Percentiles rank a stretch among this genome's conserved stretches.
These are phyloP conservation scores for Cryptocephalus primarius DNA, from an alignment of 2,888 invertebrate species.

Conservation along the genomic window DNA sequence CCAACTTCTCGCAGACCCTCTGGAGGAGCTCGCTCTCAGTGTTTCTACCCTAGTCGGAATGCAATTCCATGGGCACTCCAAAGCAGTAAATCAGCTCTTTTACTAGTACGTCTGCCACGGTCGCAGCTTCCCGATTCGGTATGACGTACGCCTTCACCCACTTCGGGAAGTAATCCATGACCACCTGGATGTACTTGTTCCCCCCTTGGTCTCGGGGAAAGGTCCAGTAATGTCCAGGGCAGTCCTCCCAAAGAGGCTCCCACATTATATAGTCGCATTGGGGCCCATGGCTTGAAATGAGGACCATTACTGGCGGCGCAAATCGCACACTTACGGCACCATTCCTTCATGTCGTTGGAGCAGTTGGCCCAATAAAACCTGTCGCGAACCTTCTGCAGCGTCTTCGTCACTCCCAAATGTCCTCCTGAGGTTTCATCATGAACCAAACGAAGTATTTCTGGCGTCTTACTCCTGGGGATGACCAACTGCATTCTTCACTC, in stretches of 20 bases:
- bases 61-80: slow-evolving; percentile 11
- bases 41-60: slow-evolving; percentile 18
- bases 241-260: slow-evolving; percentile 13
- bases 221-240: too few relatives aligned
- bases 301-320: too few relatives aligned
- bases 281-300: too few relatives aligned
- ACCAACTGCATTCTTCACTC: too few relatives aligned
- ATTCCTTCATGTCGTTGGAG: too few relatives aligned
- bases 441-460: too few relatives aligned
- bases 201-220: too few relatives aligned
- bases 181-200: slow-evolving; percentile 6
- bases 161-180: slow-evolving; percentile 6
- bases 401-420: too few relatives aligned
- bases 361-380: too few relatives aligned
- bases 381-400: too few relatives aligned
- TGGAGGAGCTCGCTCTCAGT: slow-evolving; percentile 22
- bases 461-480: too few relatives aligned
- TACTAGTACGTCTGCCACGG: slow-evolving; percentile 14
- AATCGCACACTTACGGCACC: slow-evolving; percentile 2
- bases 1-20: slow-evolving; percentile 13
- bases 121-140: slow-evolving; percentile 5
- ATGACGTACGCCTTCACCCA: slow-evolving; percentile 4
- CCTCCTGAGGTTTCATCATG: too few relatives aligned
- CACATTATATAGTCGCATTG: slow-evolving; percentile 12
- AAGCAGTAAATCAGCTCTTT: slow-evolving; percentile 11